A percentile compares a stretch with the other conserved stretches of the same genome.
phyloP scores from a whole-genome alignment of 2,113 vertebrate genomes.

The Lagenorhynchus albirostris region DNA sequence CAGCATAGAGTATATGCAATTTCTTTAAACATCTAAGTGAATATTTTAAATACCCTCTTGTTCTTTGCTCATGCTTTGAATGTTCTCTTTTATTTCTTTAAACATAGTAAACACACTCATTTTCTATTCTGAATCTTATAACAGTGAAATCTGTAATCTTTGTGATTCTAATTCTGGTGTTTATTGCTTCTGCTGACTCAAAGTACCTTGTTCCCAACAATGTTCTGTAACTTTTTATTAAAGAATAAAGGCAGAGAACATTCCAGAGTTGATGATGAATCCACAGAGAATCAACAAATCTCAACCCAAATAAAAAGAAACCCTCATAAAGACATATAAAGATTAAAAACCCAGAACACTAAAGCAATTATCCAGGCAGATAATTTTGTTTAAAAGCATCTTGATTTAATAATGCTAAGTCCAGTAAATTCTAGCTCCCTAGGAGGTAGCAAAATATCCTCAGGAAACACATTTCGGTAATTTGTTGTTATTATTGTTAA shows the following conservation, averaged over 20 bases:
- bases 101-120: neutral
- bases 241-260: neutral
- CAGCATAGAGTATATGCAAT: neutral
- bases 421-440: neutral
- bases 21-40: neutral
- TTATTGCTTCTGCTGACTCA: neutral
- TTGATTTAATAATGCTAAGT: neutral
- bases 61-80: neutral
- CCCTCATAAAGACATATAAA: neutral
- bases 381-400: neutral
- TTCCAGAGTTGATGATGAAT: neutral
- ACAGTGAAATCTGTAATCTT: neutral
- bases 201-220: neutral
- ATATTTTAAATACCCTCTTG: neutral
- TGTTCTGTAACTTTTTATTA: neutral
- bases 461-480: neutral
- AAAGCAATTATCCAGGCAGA: neutral
- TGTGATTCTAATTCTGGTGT: neutral
- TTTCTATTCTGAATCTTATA: neutral
- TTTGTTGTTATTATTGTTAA: neutral
- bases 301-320: constrained; percentile 5
- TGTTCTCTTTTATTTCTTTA: neutral
- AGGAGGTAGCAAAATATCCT: neutral
- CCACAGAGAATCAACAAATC: neutral
- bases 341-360: neutral